phyloP scores from a whole-genome alignment of 2,797 vertebrate genomes.

The Oreochromis mossambicus region DNA sequence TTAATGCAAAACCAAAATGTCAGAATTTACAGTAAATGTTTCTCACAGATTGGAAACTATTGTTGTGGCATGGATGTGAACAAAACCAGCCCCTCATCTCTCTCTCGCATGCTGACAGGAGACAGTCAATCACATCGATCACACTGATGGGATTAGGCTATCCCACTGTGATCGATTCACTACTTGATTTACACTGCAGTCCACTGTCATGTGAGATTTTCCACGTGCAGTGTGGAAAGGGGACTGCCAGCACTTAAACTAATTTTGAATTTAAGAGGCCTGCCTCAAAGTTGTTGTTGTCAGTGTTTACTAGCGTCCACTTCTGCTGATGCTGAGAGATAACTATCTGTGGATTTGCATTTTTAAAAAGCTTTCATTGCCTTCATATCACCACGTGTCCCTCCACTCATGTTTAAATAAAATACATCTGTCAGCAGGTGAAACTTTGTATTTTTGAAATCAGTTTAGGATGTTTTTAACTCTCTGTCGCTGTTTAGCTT shows the following conservation, averaged over 20 bases:
- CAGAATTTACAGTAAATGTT: background rate
- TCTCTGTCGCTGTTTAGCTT: background rate
- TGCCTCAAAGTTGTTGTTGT: background rate
- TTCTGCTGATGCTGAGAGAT: background rate
- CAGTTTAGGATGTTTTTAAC: background rate
- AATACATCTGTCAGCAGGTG: fast-evolving
- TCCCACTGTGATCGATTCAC: constrained; percentile 9
- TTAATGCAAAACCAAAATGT: background rate
- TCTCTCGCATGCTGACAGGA: background rate
- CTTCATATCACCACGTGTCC: background rate
- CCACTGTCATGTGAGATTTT: background rate
- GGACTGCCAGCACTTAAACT: background rate
- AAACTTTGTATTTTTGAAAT: background rate
- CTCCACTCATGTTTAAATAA: background rate
- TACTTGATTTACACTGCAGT: background rate
- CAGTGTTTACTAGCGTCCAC: background rate
- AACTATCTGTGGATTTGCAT: background rate
- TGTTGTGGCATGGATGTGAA: background rate
- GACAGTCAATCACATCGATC: constrained; percentile 6
- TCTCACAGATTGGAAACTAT: background rate
- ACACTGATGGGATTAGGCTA: background rate
- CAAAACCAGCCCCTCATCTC: background rate
- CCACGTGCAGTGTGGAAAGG: background rate
- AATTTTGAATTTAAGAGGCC: background rate
- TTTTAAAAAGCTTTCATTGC: background rate